A percentile compares a stretch with the other conserved stretches of the same genome.
Evolutionary conservation across 2,113 vertebrate species (phyloP).

Genomic region (Melozone crissalis): DNA sequence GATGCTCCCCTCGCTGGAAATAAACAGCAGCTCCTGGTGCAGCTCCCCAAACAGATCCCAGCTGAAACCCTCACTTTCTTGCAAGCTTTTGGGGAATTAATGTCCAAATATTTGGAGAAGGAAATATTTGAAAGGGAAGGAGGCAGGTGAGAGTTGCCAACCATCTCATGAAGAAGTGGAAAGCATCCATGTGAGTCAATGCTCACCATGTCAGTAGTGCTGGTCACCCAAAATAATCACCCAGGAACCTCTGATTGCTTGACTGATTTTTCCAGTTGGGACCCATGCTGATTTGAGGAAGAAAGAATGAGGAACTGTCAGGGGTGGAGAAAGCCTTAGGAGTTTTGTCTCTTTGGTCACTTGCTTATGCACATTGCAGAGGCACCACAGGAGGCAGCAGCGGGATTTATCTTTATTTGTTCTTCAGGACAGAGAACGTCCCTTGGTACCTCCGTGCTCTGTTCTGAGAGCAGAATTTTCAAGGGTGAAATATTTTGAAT

Average conservation of each 20-base stretch:
- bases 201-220: fast-evolving
- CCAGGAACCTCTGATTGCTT: neutral
- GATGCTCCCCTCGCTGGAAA: neutral
- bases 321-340: neutral
- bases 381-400: neutral
- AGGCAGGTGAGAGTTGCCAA: neutral
- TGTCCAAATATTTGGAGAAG: neutral
- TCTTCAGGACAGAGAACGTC: neutral
- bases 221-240: neutral
- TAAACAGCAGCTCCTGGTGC: neutral
- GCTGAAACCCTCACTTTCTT: neutral
- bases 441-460: neutral
- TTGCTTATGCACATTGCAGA: neutral
- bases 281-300: neutral
- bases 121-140: neutral
- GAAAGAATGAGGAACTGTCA: neutral
- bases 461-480: neutral
- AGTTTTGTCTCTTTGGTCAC: neutral
- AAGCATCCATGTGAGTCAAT: neutral
- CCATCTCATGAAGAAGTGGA: neutral
- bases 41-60: neutral
- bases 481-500: neutral
- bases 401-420: neutral
- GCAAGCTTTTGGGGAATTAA: neutral
- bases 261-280: neutral